Conservation (phyloP, 2,888 invertebrate genomes). For the Ophion costatus region DNA sequence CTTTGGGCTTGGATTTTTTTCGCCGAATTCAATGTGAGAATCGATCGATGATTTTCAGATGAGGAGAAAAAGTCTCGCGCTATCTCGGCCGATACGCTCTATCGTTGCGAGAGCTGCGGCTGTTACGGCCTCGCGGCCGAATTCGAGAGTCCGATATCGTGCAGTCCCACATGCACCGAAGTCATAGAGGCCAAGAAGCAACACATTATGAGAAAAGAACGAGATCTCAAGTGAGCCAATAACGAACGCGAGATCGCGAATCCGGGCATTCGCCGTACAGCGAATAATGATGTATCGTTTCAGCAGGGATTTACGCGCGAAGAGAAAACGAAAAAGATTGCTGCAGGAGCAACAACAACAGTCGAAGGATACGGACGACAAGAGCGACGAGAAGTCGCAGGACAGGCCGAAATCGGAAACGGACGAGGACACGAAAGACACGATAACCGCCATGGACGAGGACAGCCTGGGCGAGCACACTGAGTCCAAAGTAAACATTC, state of each 20-base stretch:
- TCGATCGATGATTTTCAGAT: conserved; percentile 64
- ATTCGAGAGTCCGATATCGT: conserved; percentile 91
- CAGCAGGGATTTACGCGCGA: conserved; percentile 78
- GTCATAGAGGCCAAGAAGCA: conserved; percentile 82
- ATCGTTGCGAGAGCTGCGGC: conserved; percentile 92
- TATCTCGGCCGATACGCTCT: conserved; percentile 88
- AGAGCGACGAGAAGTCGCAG: conserved; percentile 74
- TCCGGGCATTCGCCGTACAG: background rate
- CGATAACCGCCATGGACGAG: conserved; percentile 76
- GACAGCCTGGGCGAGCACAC: conserved; percentile 73
- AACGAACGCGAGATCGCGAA: background rate
- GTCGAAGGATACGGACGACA: conserved; percentile 71
- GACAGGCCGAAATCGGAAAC: conserved; percentile 78
- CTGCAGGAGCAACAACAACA: conserved; percentile 79
- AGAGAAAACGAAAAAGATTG: conserved; percentile 80
- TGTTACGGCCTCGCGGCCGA: conserved; percentile 93
- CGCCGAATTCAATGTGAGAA: background rate
- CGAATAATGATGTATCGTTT: background rate
- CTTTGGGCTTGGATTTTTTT: background rate
- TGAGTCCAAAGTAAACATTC: conserved; percentile 77
- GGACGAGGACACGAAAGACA: conserved; percentile 81
- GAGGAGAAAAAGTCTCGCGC: conserved; percentile 82
- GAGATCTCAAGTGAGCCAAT: conserved; percentile 76
- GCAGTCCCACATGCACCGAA: conserved; percentile 89
- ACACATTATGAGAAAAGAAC: conserved; percentile 77